These are phyloP conservation scores for Polietes domitor DNA, from an alignment of 2,888 invertebrate genomes.

Conservation along the genomic window DNA sequence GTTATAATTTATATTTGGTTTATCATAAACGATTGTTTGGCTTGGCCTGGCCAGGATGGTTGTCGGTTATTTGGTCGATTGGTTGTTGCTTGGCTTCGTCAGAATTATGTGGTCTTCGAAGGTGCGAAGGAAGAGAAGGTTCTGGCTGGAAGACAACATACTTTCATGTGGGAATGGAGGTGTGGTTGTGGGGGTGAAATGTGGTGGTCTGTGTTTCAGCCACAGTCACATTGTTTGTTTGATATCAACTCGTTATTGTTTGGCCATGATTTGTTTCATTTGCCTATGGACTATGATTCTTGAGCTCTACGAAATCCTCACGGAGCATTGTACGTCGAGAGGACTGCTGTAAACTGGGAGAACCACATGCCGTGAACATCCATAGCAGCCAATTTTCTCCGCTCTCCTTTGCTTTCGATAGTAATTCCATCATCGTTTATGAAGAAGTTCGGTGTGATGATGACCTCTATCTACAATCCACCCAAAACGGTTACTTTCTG, in stretches of 20 bases:
- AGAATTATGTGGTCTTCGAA: not conserved
- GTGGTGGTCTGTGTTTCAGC: not conserved
- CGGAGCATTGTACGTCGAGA: too few species aligned
- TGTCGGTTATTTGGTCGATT: not conserved
- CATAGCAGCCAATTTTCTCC: too few species aligned
- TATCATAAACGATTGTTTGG: slow-evolving; percentile 22
- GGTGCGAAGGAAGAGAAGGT: not conserved
- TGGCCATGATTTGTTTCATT: slow-evolving; percentile 15
- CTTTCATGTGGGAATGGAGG: not conserved
- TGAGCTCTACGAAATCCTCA: too few species aligned
- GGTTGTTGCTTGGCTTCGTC: slow-evolving; percentile 28
- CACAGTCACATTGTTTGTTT: not conserved
- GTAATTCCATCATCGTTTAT: too few species aligned
- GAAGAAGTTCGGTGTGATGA: too few species aligned
- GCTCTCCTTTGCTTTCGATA: too few species aligned
- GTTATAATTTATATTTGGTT: slow-evolving; percentile 26
- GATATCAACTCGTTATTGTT: slow-evolving; percentile 16
- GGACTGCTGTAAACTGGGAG: too few species aligned
- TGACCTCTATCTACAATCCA: too few species aligned
- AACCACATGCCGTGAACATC: too few species aligned
- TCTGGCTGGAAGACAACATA: not conserved
- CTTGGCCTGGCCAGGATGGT: not conserved
- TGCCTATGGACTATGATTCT: too few species aligned
- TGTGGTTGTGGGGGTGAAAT: not conserved
- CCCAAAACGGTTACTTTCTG: too few species aligned